Conservation (phyloP, 2,888 invertebrate species). For the Agrotis segetum region DNA sequence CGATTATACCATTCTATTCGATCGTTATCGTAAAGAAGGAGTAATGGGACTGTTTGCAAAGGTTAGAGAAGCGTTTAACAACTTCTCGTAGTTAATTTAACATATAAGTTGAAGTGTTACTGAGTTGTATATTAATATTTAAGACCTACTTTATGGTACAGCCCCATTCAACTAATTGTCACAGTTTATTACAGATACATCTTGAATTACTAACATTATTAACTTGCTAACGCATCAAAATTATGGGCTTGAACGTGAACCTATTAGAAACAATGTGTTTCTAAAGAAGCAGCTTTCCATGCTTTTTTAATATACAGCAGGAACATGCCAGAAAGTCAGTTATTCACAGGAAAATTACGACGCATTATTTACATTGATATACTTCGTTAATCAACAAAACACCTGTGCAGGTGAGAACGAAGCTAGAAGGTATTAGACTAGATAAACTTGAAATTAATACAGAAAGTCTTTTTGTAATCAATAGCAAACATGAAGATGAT, state of each 20-base stretch:
- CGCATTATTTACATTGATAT: constrained; percentile 58
- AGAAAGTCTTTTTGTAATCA: constrained; percentile 20
- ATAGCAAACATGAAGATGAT: constrained; percentile 19
- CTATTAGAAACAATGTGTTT: constrained; percentile 10
- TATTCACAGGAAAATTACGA: constrained; percentile 54
- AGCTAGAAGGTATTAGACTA: constrained; percentile 42
- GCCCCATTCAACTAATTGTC: constrained; percentile 48
- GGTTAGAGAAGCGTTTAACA: constrained; percentile 69
- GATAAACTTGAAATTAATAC: constrained; percentile 37
- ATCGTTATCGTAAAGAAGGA: constrained; percentile 72
- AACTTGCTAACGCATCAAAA: constrained; percentile 35
- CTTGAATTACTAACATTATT: constrained; percentile 40
- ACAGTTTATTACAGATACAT: constrained; percentile 42
- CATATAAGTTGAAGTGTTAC: constrained; percentile 49
- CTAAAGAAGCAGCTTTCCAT: constrained; percentile 22
- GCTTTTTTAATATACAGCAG: constrained; percentile 37
- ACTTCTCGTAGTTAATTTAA: constrained; percentile 58
- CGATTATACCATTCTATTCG: constrained; percentile 67
- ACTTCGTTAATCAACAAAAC: constrained; percentile 45
- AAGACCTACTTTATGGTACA: constrained; percentile 37
- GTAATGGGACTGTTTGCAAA: constrained; percentile 70
- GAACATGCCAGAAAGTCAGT: constrained; percentile 37
- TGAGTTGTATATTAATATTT: constrained; percentile 48
- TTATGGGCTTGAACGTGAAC: constrained; percentile 13
- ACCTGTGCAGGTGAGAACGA: constrained; percentile 51